These are phyloP conservation scores for Nycticryphes semicollaris DNA, from an alignment of 2,113 vertebrate species.

Conservation along the genomic window DNA sequence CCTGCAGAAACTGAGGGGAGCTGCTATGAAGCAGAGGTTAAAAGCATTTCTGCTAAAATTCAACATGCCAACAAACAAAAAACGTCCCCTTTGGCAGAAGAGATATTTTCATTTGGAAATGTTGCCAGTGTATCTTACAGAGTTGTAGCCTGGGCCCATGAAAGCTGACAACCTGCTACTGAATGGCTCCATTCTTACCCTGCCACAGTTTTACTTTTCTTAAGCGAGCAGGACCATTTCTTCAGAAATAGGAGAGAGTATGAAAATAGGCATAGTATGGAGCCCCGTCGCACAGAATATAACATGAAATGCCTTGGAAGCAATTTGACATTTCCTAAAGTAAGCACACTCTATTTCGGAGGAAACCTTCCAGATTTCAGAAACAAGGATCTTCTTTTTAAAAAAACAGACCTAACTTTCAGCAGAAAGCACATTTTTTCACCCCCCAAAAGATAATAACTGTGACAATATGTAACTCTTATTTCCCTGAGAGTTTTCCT, in stretches of 20 bases:
- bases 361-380: not conserved
- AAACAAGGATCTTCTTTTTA: not conserved
- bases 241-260: not conserved
- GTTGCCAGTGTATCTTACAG: not conserved
- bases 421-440: not conserved
- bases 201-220: not conserved
- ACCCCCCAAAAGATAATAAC: fast-evolving
- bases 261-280: not conserved
- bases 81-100: not conserved
- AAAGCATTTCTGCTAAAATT: constrained; percentile 16
- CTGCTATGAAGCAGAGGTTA: not conserved
- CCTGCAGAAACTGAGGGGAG: not conserved
- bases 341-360: not conserved
- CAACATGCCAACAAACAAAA: constrained; percentile 16
- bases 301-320: not conserved
- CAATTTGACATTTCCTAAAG: not conserved
- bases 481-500: not conserved
- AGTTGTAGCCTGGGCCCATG: not conserved
- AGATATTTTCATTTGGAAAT: not conserved
- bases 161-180: not conserved
- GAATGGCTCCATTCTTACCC: not conserved
- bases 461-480: not conserved
- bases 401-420: not conserved
- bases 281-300: not conserved
- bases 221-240: not conserved